These are phyloP conservation scores for Amazona finschi DNA, from an alignment of 2,797 vertebrate genomes.

Conservation along the genomic window DNA sequence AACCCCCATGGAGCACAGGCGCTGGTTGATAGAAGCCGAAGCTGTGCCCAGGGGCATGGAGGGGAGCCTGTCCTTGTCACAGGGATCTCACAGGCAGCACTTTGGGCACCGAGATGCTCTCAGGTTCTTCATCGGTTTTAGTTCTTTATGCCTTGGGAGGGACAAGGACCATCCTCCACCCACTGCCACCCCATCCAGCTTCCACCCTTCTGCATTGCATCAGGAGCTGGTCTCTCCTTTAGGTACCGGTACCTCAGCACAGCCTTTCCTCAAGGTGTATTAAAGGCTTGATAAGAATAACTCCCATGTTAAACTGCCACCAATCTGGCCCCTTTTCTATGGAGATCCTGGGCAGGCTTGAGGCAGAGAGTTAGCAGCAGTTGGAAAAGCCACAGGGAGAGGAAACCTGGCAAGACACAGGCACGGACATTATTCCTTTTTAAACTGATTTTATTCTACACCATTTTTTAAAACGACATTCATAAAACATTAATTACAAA, in stretches of 20 bases:
- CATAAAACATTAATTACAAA: slow-evolving; percentile 59
- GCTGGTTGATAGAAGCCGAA: not conserved
- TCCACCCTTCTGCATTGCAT: fast-evolving
- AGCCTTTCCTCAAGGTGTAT: not conserved
- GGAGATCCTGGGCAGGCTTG: not conserved
- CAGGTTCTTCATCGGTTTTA: not conserved
- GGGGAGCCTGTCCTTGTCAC: not conserved
- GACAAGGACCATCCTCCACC: not conserved
- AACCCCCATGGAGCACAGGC: fast-evolving
- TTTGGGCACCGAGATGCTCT: not conserved
- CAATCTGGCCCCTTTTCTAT: not conserved
- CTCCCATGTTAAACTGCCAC: not conserved
- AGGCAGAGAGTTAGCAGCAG: not conserved
- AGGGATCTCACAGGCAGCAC: not conserved
- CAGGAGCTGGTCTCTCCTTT: not conserved
- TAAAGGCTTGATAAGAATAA: not conserved
- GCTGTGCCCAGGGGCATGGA: not conserved
- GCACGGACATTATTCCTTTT: not conserved
- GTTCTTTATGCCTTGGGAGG: not conserved
- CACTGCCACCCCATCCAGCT: not conserved
- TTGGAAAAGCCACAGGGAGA: not conserved
- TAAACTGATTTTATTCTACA: slow-evolving; percentile 52
- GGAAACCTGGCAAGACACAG: not conserved
- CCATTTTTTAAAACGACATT: slow-evolving; percentile 16
- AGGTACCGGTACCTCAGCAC: fast-evolving